Percentiles rank a stretch among this genome's conserved stretches.
These are phyloP conservation scores for Myiagra hebetior DNA, from an alignment of 2,113 vertebrate species.

Conservation along the genomic window DNA sequence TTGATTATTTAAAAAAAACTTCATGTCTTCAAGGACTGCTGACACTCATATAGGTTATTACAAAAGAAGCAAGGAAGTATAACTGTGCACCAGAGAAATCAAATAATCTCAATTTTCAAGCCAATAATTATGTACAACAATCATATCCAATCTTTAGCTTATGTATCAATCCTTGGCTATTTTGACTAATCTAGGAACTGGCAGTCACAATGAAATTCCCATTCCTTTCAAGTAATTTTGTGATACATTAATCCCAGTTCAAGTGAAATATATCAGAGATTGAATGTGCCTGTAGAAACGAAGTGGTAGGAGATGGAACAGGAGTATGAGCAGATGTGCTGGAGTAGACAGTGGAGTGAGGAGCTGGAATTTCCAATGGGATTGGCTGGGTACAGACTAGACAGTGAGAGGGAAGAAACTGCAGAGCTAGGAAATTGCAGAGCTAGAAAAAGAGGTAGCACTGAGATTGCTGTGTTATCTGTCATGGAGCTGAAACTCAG, in stretches of 20 bases:
- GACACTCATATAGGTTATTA: neutral
- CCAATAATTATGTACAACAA: neutral
- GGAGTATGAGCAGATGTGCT: neutral
- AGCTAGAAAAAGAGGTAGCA: neutral
- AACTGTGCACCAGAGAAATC: neutral
- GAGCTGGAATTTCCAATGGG: neutral
- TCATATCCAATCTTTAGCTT: neutral
- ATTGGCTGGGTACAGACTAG: neutral
- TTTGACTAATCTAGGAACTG: neutral
- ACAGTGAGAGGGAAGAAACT: neutral
- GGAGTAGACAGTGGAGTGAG: fast-evolving
- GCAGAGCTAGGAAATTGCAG: neutral
- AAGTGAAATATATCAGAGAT: neutral
- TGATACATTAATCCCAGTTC: neutral
- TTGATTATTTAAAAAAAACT: neutral
- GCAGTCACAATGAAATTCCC: neutral
- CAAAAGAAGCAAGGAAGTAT: neutral
- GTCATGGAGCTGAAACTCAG: neutral
- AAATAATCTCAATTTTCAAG: neutral
- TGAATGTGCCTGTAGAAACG: neutral
- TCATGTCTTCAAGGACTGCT: neutral
- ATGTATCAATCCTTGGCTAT: neutral
- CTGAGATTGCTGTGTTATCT: neutral
- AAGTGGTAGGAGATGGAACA: neutral
- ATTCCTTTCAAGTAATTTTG: neutral